Conservation (phyloP, 2,113 vertebrate species). For the Falco punctatus region DNA sequence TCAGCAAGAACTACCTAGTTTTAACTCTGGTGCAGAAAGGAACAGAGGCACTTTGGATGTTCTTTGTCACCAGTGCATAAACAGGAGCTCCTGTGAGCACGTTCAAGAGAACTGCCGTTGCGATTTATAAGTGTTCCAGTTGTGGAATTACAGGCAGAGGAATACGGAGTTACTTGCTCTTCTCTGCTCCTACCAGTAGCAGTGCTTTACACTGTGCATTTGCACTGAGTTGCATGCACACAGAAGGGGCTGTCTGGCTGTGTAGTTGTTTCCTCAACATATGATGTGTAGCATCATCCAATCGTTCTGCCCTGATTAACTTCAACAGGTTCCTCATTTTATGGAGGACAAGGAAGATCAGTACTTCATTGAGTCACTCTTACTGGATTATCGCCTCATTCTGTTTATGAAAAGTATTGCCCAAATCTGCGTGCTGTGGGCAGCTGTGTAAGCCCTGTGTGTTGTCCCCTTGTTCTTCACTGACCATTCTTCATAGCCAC, state of each 20-base stretch:
- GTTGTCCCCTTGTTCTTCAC: background rate
- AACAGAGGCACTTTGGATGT: background rate
- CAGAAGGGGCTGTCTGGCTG: background rate
- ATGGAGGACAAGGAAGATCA: background rate
- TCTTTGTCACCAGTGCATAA: background rate
- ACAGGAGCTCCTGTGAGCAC: background rate
- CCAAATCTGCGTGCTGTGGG: background rate
- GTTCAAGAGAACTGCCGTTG: background rate
- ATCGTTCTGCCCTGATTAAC: conserved; percentile 33
- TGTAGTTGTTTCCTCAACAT: background rate
- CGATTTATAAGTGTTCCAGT: background rate
- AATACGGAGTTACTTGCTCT: background rate
- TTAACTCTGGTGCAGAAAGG: background rate
- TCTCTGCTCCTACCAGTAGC: background rate
- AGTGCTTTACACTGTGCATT: background rate
- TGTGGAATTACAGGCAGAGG: background rate
- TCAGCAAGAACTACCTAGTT: background rate
- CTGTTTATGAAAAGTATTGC: background rate
- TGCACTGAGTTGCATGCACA: accelerated
- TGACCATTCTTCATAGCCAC: background rate
- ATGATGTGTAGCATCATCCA: background rate
- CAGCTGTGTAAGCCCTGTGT: background rate
- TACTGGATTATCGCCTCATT: background rate
- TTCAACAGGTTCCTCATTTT: background rate
- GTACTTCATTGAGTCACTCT: background rate